Conservation (phyloP, 2,113 vertebrate species). For the Psittacula cyanocephala region DNA sequence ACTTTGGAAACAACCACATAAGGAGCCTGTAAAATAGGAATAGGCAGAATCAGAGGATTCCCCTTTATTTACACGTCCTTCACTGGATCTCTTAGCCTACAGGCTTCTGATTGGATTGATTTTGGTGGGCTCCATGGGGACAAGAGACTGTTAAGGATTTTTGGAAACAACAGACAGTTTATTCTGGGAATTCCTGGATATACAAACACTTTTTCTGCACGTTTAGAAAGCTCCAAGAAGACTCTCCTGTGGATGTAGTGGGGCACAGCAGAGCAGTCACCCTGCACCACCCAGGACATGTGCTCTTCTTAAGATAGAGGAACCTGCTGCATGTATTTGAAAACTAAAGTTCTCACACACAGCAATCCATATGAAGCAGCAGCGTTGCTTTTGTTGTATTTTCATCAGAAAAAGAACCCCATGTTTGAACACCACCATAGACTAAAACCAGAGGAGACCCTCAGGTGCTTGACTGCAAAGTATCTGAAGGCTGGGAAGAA, state of each 20-base stretch:
- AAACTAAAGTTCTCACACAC: background rate
- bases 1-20: background rate
- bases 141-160: background rate
- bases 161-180: background rate
- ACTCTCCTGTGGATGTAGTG: background rate
- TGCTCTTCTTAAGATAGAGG: background rate
- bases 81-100: background rate
- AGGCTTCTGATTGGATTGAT: background rate
- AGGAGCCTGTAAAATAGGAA: background rate
- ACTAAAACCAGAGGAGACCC: background rate
- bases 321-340: background rate
- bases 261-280: background rate
- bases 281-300: background rate
- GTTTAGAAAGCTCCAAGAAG: background rate
- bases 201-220: accelerated
- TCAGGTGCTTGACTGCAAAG: background rate
- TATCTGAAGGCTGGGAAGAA: background rate
- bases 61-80: background rate
- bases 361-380: background rate
- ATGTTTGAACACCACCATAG: background rate
- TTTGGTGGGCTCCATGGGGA: background rate
- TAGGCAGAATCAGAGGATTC: background rate
- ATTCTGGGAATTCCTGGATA: background rate
- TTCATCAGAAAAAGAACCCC: background rate
- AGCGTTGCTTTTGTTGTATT: background rate